A percentile compares a stretch with the other conserved stretches of the same genome.
phyloP scores from a whole-genome alignment of 2,113 vertebrate genomes.

The Bothrops jararaca region DNA sequence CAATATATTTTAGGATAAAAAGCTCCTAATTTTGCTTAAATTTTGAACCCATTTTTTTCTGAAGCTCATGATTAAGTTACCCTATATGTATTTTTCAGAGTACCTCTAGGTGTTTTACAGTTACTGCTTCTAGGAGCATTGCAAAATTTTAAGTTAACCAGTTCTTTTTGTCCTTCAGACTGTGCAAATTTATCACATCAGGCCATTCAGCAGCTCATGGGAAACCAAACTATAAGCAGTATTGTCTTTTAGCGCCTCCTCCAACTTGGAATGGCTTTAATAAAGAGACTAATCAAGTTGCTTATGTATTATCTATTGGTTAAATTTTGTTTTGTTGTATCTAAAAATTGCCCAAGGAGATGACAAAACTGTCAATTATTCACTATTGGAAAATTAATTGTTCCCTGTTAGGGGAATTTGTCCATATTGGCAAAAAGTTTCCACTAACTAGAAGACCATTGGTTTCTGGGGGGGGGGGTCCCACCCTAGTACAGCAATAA shows the following conservation, averaged over 20 bases:
- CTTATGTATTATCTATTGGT: constrained; percentile 82
- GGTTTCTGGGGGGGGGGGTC: constrained; percentile 35
- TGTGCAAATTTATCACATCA: constrained; percentile 99
- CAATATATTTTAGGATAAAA: constrained; percentile 77
- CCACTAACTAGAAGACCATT: constrained; percentile 51
- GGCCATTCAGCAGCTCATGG: constrained; percentile 89
- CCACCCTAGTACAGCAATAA: constrained; percentile 15
- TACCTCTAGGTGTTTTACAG: constrained; percentile 85
- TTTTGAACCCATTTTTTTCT: constrained; percentile 73
- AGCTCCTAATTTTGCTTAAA: constrained; percentile 73
- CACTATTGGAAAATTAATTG: constrained; percentile 59
- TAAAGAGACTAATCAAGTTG: constrained; percentile 92
- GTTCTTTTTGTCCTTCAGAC: constrained; percentile 92
- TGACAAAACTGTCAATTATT: constrained; percentile 67
- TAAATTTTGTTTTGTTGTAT: constrained; percentile 65
- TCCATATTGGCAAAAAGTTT: constrained; percentile 56
- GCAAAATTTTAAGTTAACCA: constrained; percentile 97
- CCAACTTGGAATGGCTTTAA: constrained; percentile 93
- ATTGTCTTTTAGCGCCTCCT: constrained; percentile 91
- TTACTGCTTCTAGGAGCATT: constrained; percentile 81
- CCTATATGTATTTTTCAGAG: constrained; percentile 86
- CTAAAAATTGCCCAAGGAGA: constrained; percentile 66
- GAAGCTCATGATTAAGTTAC: constrained; percentile 73
- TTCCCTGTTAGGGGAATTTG: constrained; percentile 50
- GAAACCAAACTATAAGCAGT: constrained; percentile 89